Evolutionary conservation across 2,113 vertebrate species (phyloP).

Genomic region (Poicephalus meyeri): DNA sequence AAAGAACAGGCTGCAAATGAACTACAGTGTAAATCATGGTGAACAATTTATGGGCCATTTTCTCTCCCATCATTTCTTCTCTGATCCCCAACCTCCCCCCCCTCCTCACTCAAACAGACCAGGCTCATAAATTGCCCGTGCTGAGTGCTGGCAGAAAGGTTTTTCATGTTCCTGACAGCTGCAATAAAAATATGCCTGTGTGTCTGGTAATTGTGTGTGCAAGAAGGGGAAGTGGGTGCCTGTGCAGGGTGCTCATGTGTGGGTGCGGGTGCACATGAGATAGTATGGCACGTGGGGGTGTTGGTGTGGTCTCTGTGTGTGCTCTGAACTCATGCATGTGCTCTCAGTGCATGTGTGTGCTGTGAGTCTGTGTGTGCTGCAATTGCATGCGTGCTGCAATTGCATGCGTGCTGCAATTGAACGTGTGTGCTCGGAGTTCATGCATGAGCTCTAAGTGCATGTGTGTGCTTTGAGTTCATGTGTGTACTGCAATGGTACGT

Average conservation of each 20-base stretch:
- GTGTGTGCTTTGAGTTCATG: neutral
- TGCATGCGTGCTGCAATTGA: too few species aligned
- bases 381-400: too few species aligned
- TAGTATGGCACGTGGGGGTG: neutral
- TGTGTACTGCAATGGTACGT: fast-evolving
- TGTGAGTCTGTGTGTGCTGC: fast-evolving
- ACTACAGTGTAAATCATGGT: conserved; percentile 58
- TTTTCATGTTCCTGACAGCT: conserved; percentile 57
- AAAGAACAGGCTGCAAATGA: conserved; percentile 33
- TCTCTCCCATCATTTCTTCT: conserved; percentile 51
- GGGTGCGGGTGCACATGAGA: neutral
- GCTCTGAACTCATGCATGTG: neutral
- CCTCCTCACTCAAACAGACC: conserved; percentile 26
- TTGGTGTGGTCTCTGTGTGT: neutral
- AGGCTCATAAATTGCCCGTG: conserved; percentile 57
- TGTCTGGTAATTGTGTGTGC: neutral
- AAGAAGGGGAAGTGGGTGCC: neutral
- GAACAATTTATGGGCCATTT: conserved; percentile 60
- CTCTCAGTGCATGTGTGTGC: fast-evolving
- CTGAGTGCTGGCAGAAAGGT: conserved; percentile 59
- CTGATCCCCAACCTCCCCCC: neutral
- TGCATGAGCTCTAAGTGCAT: too few species aligned
- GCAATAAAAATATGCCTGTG: conserved; percentile 60
- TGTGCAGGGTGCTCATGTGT: neutral
- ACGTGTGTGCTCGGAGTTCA: neutral